Conservation (phyloP, 37 sponge, comb jelly and placozoan species). For the Beroe ovata region DNA sequence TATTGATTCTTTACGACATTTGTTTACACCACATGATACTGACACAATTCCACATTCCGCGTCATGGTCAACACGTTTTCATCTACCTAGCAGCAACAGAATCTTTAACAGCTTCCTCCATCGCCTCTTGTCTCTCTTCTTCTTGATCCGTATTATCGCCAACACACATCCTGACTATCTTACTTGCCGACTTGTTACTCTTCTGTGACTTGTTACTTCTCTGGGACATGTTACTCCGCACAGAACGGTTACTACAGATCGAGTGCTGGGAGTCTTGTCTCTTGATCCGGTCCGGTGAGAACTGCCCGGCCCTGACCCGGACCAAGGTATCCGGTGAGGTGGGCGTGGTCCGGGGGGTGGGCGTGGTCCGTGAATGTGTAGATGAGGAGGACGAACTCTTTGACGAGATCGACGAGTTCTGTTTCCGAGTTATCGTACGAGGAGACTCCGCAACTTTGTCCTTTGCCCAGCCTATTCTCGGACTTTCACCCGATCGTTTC, state of each 20-base stretch:
- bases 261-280: conserved; percentile 36
- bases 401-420: background rate
- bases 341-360: background rate
- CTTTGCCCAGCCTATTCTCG: background rate
- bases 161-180: conserved; percentile 18
- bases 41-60: no score
- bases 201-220: conserved; percentile 30
- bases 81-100: no score
- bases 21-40: no score
- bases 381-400: background rate
- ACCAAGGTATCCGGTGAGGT: background rate
- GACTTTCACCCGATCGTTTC: background rate
- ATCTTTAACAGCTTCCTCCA: no score
- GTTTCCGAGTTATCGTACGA: background rate
- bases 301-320: background rate
- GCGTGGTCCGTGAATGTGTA: background rate
- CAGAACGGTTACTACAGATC: background rate
- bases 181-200: conserved; percentile 36
- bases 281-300: background rate
- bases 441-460: background rate
- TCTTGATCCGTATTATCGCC: background rate
- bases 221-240: background rate
- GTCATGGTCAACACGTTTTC: no score
- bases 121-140: no score
- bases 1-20: no score